Evolutionary conservation across 2,888 invertebrate species (phyloP).

Genomic region (Rhagonycha fulva): DNA sequence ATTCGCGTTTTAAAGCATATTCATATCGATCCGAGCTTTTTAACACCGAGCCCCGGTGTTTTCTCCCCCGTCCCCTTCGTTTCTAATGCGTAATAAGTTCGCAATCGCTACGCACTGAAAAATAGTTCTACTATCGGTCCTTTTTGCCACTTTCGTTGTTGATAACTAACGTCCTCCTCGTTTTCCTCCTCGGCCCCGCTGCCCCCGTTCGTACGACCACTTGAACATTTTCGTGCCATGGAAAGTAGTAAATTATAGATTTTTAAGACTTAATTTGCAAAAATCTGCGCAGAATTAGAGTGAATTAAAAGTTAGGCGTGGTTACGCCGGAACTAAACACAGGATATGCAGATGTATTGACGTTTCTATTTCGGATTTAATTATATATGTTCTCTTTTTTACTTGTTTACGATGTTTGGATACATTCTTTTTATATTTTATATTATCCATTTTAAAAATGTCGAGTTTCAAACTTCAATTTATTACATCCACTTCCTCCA

Average conservation of each 20-base stretch:
- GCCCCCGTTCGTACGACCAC: constrained; percentile 30
- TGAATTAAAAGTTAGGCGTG: constrained; percentile 57
- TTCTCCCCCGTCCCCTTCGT: constrained; percentile 37
- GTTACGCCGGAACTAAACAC: constrained; percentile 43
- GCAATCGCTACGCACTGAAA: constrained; percentile 40
- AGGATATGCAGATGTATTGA: constrained; percentile 53
- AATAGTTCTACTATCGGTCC: constrained; percentile 35
- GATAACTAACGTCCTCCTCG: constrained; percentile 18
- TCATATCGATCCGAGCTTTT: constrained; percentile 67
- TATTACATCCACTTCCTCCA: background rate
- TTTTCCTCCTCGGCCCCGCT: constrained; percentile 30
- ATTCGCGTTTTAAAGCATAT: constrained; percentile 69
- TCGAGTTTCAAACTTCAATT: constrained; percentile 8
- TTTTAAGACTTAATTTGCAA: constrained; percentile 52
- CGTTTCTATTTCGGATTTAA: constrained; percentile 57
- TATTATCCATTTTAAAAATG: constrained; percentile 41
- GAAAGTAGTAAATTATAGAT: constrained; percentile 52
- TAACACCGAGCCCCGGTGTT: constrained; percentile 57
- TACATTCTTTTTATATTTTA: constrained; percentile 38
- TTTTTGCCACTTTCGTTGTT: constrained; percentile 17
- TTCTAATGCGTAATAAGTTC: constrained; percentile 43
- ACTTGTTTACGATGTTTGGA: constrained; percentile 45
- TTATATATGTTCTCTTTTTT: constrained; percentile 53
- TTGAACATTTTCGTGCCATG: constrained; percentile 38
- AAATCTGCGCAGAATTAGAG: constrained; percentile 56